Evolutionary conservation across 2,888 invertebrate genomes (phyloP).

Genomic region (Eilema griseolum): DNA sequence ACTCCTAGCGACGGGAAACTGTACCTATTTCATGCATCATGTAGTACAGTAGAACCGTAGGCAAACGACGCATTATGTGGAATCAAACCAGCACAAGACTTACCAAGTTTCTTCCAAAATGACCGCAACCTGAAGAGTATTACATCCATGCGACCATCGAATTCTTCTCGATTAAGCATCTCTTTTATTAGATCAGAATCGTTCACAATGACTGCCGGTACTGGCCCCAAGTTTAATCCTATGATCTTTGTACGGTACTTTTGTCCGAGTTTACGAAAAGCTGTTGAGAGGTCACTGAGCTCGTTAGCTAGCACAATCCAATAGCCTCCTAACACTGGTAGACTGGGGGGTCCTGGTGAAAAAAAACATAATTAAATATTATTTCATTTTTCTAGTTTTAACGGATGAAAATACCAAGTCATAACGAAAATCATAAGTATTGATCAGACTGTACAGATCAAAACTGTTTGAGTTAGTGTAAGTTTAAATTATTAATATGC

Average conservation of each 20-base stretch:
- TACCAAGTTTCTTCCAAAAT: conserved; percentile 84
- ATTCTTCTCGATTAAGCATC: conserved; percentile 86
- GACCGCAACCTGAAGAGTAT: conserved; percentile 83
- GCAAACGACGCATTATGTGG: neutral
- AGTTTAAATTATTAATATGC: too few relatives aligned
- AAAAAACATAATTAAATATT: neutral
- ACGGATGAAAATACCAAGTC: neutral
- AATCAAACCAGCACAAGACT: conserved; percentile 36
- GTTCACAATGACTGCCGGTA: conserved; percentile 82
- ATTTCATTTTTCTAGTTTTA: neutral
- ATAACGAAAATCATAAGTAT: neutral
- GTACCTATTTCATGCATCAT: neutral
- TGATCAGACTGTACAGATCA: too few relatives aligned
- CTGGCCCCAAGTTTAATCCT: conserved; percentile 85
- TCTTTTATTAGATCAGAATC: conserved; percentile 86
- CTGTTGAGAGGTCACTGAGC: conserved; percentile 83
- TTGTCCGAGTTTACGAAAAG: conserved; percentile 80
- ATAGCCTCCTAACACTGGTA: conserved; percentile 89
- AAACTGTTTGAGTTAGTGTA: too few relatives aligned
- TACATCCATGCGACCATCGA: conserved; percentile 87
- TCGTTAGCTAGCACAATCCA: conserved; percentile 85
- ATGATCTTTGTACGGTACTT: conserved; percentile 88
- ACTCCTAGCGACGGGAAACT: too few relatives aligned
- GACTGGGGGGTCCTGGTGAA: conserved; percentile 86
- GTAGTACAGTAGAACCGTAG: neutral